Percentiles rank a stretch among this genome's conserved stretches.
phyloP scores from a whole-genome alignment of 2,113 vertebrate species.

The Larimichthys crocea region DNA sequence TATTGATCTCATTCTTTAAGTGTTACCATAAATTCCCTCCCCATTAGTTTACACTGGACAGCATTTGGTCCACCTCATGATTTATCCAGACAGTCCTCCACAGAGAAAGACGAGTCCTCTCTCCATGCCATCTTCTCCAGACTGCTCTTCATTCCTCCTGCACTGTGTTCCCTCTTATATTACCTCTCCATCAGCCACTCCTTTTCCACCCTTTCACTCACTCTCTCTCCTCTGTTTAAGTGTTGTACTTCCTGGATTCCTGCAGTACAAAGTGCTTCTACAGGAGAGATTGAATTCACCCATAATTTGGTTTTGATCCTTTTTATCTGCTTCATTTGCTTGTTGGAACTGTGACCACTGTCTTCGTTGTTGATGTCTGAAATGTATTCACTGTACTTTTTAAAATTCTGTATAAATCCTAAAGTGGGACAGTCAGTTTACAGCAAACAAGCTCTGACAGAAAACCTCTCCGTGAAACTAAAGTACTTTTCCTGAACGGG shows the following conservation, averaged over 20 bases:
- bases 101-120: conserved; percentile 40
- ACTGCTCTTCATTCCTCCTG: conserved; percentile 37
- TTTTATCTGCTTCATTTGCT: conserved; percentile 64
- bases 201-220: conserved; percentile 49
- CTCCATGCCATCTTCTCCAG: conserved; percentile 38
- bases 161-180: conserved; percentile 46
- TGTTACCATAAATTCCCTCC: conserved; percentile 85
- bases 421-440: conserved; percentile 32
- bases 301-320: conserved; percentile 78
- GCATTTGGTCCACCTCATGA: conserved; percentile 53
- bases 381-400: conserved; percentile 44
- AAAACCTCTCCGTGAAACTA: conserved; percentile 50
- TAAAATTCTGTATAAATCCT: conserved; percentile 35
- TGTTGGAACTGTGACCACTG: conserved; percentile 53
- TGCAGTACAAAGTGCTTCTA: conserved; percentile 78
- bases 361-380: conserved; percentile 50
- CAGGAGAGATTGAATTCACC: conserved; percentile 76
- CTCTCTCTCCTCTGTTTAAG: conserved; percentile 58
- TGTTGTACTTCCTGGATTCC: conserved; percentile 73
- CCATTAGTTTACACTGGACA: conserved; percentile 76
- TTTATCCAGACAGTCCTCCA: conserved; percentile 66
- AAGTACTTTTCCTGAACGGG: conserved; percentile 35
- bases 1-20: conserved; percentile 85
- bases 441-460: conserved; percentile 56
- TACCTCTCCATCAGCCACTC: conserved; percentile 56